phyloP scores from a whole-genome alignment of 2,888 invertebrate genomes.

The Anoplius nigerrimus region DNA sequence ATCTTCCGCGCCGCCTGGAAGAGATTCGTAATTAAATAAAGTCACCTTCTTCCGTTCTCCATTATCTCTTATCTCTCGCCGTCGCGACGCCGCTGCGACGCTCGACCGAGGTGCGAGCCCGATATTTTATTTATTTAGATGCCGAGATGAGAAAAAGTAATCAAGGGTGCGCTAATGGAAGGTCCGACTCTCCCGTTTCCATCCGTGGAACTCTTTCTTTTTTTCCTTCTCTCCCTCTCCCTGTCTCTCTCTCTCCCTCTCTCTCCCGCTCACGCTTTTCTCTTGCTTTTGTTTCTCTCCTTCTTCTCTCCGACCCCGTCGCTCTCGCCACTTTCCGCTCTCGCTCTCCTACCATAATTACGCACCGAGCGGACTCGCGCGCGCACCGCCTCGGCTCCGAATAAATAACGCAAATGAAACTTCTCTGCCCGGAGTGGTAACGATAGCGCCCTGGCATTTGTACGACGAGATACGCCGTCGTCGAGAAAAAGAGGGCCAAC shows the following conservation, averaged over 20 bases:
- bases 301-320: slow-evolving; percentile 53
- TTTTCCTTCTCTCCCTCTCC: background rate
- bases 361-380: slow-evolving; percentile 48
- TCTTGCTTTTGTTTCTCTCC: background rate
- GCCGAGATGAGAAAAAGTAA: slow-evolving; percentile 73
- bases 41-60: slow-evolving; percentile 65
- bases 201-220: slow-evolving; percentile 14
- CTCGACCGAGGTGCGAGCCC: slow-evolving; percentile 62
- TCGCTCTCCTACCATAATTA: slow-evolving; percentile 52
- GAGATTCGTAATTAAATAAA: slow-evolving; percentile 71
- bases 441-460: slow-evolving; percentile 55
- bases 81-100: slow-evolving; percentile 60
- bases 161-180: slow-evolving; percentile 74
- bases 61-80: slow-evolving; percentile 71
- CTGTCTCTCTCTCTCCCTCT: background rate
- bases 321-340: slow-evolving; percentile 38
- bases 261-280: background rate
- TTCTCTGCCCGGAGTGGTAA: slow-evolving; percentile 61
- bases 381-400: slow-evolving; percentile 42
- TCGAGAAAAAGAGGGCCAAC: slow-evolving; percentile 20
- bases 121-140: slow-evolving; percentile 75
- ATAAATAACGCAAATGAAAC: slow-evolving; percentile 72
- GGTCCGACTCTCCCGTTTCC: slow-evolving; percentile 56
- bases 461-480: slow-evolving; percentile 23
- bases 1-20: slow-evolving; percentile 14